Evolutionary conservation across 2,888 invertebrate species (phyloP).

Genomic region (Eupsilia transversa): DNA sequence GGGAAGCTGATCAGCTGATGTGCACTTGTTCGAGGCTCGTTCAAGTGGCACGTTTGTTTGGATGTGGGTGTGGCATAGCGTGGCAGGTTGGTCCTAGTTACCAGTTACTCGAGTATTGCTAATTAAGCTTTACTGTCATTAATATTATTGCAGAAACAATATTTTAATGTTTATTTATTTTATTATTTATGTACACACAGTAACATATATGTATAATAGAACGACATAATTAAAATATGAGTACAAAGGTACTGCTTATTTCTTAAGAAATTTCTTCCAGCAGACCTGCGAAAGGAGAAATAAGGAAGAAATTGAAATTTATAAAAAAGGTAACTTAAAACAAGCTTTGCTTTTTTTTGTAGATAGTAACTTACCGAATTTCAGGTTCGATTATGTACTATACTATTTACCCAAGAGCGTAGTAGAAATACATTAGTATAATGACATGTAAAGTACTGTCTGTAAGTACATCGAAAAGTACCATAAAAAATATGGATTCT

Average conservation of each 20-base stretch:
- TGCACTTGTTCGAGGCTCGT: conserved; percentile 60
- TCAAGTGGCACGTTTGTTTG: conserved; percentile 65
- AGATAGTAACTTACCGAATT: background rate
- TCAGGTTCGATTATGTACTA: background rate
- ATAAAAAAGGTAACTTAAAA: background rate
- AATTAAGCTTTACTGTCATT: conserved; percentile 35
- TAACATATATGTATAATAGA: too few species aligned
- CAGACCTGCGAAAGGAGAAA: too few species aligned
- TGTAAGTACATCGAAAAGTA: background rate
- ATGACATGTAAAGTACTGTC: conserved; percentile 6
- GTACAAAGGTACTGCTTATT: too few species aligned
- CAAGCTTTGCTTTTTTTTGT: background rate
- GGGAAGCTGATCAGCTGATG: conserved; percentile 62
- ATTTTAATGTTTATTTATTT: too few species aligned
- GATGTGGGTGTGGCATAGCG: conserved; percentile 78
- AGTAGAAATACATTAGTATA: conserved; percentile 6
- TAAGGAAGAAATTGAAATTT: too few species aligned
- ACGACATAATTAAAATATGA: too few species aligned
- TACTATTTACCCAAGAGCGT: conserved; percentile 23
- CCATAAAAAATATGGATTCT: conserved; percentile 28
- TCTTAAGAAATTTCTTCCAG: too few species aligned
- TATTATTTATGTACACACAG: too few species aligned
- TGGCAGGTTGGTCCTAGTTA: conserved; percentile 76
- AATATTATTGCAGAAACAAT: background rate
- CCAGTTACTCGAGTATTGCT: conserved; percentile 29